phyloP scores from a whole-genome alignment of 2,797 vertebrate genomes.

The Tenualosa thibaudeaui region DNA sequence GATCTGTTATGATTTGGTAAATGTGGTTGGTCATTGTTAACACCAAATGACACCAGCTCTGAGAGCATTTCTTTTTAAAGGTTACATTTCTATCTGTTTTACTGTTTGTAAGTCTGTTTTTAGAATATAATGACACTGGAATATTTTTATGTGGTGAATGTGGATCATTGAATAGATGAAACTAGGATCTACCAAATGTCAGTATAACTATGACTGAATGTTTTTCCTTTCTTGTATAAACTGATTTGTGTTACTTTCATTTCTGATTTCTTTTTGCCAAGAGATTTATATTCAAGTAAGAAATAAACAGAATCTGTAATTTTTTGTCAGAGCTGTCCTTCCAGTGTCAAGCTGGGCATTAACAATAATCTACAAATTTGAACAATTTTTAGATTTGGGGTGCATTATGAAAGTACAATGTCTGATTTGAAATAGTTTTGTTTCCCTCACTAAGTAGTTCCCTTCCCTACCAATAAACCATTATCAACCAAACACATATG shows the following conservation, averaged over 20 bases:
- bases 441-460: too few relatives aligned
- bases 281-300: slow-evolving; percentile 76
- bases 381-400: not conserved
- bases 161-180: slow-evolving; percentile 31
- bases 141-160: slow-evolving; percentile 25
- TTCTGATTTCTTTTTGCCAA: slow-evolving; percentile 74
- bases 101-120: slow-evolving; percentile 43
- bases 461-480: too few relatives aligned
- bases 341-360: not conserved
- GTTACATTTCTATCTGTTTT: slow-evolving; percentile 18
- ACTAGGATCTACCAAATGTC: slow-evolving; percentile 51
- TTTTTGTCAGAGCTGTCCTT: not conserved
- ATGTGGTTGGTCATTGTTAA: not conserved
- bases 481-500: too few relatives aligned
- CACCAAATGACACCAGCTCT: slow-evolving; percentile 22
- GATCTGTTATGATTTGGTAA: not conserved
- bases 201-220: slow-evolving; percentile 57
- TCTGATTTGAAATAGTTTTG: too few relatives aligned
- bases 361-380: too few relatives aligned
- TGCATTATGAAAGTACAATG: not conserved
- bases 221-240: slow-evolving; percentile 67
- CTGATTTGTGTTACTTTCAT: slow-evolving; percentile 73
- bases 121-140: slow-evolving; percentile 48
- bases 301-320: not conserved
- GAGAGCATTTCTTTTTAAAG: slow-evolving; percentile 16